These are phyloP conservation scores for Sinohyriopsis cumingii DNA, from an alignment of 2,888 invertebrate species.

Conservation along the genomic window DNA sequence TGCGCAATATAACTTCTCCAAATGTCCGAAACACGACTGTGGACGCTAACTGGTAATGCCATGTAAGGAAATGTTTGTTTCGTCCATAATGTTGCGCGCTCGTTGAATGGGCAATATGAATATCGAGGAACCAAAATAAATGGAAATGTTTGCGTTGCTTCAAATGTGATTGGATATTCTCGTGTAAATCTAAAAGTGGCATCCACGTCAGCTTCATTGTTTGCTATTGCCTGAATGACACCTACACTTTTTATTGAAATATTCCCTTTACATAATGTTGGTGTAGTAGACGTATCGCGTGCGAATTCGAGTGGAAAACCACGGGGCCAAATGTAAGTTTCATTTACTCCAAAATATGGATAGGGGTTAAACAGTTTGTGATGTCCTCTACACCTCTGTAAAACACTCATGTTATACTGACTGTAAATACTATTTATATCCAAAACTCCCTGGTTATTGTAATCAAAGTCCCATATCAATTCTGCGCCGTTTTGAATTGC, in stretches of 20 bases:
- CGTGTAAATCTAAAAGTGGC: slow-evolving; percentile 9
- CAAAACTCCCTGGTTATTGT: slow-evolving; percentile 5
- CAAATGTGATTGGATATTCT: slow-evolving; percentile 1
- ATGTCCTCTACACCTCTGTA: not conserved
- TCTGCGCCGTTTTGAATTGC: slow-evolving; percentile 9
- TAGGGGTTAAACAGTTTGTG: slow-evolving; percentile 1
- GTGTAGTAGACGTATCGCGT: not conserved
- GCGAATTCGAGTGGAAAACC: slow-evolving; percentile 4
- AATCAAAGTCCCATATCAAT: slow-evolving; percentile 15
- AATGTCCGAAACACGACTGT: not conserved
- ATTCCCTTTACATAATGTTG: not conserved
- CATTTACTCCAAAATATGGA: slow-evolving; percentile 4
- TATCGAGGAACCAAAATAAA: not conserved
- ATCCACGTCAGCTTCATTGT: slow-evolving; percentile 8
- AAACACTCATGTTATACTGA: not conserved
- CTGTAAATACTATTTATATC: not conserved
- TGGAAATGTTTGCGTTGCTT: not conserved
- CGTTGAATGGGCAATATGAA: slow-evolving; percentile 4
- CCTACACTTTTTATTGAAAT: not conserved
- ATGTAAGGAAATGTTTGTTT: slow-evolving; percentile 2
- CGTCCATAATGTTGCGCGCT: slow-evolving; percentile 8
- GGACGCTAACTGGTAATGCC: not conserved
- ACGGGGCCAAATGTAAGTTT: slow-evolving; percentile 3
- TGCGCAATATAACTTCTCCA: slow-evolving; percentile 12
- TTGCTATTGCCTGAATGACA: slow-evolving; percentile 7